phyloP scores from a whole-genome alignment of 92 coral and sea anemone genomes.

The Umimayanthus chanpuru region DNA sequence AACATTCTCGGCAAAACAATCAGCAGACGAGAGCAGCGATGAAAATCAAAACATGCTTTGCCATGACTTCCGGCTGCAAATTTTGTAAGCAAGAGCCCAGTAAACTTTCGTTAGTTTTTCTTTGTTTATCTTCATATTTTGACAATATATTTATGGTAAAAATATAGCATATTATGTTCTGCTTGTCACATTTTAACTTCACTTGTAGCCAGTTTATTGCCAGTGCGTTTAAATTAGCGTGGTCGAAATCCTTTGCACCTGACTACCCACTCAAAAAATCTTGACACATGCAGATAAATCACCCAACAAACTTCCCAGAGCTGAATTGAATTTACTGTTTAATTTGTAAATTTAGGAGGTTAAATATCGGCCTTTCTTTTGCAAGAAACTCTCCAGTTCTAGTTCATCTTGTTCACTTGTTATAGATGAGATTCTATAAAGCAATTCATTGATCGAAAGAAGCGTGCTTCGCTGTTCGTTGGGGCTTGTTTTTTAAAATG shows the following conservation, averaged over 20 bases:
- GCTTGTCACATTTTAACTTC: too few species aligned
- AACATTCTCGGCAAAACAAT: background rate
- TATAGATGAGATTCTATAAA: background rate
- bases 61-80: conserved; percentile 1
- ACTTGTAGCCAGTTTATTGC: background rate
- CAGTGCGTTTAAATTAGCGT: background rate
- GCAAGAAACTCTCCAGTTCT: background rate
- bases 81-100: background rate
- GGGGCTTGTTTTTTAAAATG: background rate
- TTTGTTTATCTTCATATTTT: background rate
- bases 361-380: background rate
- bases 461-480: background rate
- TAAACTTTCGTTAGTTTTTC: background rate
- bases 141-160: too few species aligned
- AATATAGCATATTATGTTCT: too few species aligned
- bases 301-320: background rate
- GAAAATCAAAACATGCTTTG: conserved; percentile 21
- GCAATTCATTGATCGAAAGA: background rate
- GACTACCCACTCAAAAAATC: background rate
- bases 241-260: background rate
- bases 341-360: background rate
- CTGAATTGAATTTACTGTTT: background rate
- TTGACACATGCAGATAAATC: background rate
- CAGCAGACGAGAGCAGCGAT: conserved; percentile 1
- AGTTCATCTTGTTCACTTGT: background rate